These are phyloP conservation scores for Tineola bisselliella DNA, from an alignment of 2,888 invertebrate species.

Conservation along the genomic window DNA sequence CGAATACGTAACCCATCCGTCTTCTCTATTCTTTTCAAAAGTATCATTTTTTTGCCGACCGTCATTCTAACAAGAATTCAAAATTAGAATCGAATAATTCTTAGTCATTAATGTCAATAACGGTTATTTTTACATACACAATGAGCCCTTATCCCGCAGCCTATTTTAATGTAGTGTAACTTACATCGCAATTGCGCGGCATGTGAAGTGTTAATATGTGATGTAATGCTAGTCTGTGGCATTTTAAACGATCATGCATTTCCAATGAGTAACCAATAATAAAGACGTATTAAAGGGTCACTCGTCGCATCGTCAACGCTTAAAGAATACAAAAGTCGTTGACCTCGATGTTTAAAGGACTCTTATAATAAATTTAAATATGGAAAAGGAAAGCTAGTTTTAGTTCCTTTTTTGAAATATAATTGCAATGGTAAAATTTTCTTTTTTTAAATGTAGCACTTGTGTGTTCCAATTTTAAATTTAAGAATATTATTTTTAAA, in stretches of 20 bases:
- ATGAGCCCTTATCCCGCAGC: conserved; percentile 22
- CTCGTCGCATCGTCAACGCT: conserved; percentile 51
- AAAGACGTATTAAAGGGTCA: conserved; percentile 58
- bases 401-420: background rate
- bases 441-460: background rate
- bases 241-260: conserved; percentile 32
- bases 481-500: no score
- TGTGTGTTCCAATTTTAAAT: no score
- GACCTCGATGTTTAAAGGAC: conserved; percentile 52
- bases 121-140: conserved; percentile 15
- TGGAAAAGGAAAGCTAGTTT: background rate
- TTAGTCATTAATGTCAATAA: background rate
- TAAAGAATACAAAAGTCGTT: conserved; percentile 50
- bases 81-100: conserved; percentile 1
- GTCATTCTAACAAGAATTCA: conserved; percentile 6
- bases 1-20: conserved; percentile 4
- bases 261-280: conserved; percentile 58
- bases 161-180: background rate
- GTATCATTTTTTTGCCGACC: conserved; percentile 1
- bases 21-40: conserved; percentile 7
- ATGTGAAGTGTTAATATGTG: conserved; percentile 6
- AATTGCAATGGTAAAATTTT: background rate
- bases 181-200: background rate
- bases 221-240: conserved; percentile 29
- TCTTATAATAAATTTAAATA: conserved; percentile 21